Base-by-base conservation (phyloP, 2,113 vertebrate genomes). In the Phylloscopus whistleri region DNA sequence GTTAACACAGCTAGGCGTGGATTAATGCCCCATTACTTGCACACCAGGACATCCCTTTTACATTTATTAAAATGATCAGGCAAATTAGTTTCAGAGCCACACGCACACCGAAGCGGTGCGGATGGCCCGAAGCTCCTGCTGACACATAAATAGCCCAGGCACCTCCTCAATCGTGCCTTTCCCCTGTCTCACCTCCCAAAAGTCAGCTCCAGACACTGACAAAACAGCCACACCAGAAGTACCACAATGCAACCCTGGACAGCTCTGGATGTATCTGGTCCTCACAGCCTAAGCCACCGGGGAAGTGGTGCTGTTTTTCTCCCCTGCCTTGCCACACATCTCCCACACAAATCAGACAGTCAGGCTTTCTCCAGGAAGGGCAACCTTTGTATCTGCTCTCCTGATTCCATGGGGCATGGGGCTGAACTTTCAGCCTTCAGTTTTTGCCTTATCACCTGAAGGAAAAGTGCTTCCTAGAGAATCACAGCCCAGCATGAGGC, bases 21-120 rank as follows among this genome's bases (percentile, higher is more conserved):
- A 95, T 95, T 95, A 94, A 90, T 93, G 80, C 41, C 81, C 90
- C 81, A 95, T 95, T 96, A 95, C 92, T 72, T n/a, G 3, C 79
- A 83, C 94, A 77, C 90, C 13, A 7, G 81, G 89, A 87, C 5
- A 4, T 66, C 93, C 37, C 70, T 89, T 89, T 89, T 78, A 64
- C 46, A 49, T 78, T 95, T 92, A 96, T 97, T 95, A 79, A 90
- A 88, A 74, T 67, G 69, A 95, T 90, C 33, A 59, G 66, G 66
- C 51, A 84, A 95, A 96, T 96, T 81, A 89, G 83, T 69, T 75
- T 79, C 62, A 70, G 72, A 90, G 92, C 5, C 4, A 63, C 10
- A 9, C 2, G 0, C 35, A 14, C 62, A 21, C 41, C 0, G 0
- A 28, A 39, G 60, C 0, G 0, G 12, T 21, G 7, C 10, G 1